phyloP scores from a whole-genome alignment of 2,113 vertebrate genomes.

The Henicopernis longicauda region DNA sequence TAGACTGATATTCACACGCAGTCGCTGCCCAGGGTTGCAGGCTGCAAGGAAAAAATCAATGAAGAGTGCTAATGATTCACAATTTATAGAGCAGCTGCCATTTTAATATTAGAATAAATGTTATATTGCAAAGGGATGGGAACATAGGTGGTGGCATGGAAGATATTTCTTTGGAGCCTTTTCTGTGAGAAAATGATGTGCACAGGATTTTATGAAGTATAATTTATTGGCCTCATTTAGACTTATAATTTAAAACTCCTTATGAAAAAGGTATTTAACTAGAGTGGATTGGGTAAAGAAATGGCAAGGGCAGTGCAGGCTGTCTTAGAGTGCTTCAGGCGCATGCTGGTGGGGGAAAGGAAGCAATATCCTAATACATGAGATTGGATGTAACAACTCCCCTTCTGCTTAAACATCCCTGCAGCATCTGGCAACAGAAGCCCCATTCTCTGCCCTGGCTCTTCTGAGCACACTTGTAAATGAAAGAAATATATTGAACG shows the following conservation, averaged over 20 bases:
- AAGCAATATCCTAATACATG: not conserved
- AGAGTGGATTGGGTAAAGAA: slow-evolving; percentile 53
- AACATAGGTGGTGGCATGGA: slow-evolving; percentile 69
- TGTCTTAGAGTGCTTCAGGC: not conserved
- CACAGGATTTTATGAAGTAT: slow-evolving; percentile 74
- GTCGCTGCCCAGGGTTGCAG: slow-evolving; percentile 46
- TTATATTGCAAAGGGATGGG: slow-evolving; percentile 71
- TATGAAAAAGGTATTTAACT: slow-evolving; percentile 75
- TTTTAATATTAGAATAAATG: slow-evolving; percentile 91
- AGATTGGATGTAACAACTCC: not conserved
- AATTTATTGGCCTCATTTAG: slow-evolving; percentile 82
- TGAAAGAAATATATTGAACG: not conserved
- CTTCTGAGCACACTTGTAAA: not conserved
- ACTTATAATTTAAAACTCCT: slow-evolving; percentile 78
- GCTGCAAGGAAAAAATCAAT: slow-evolving; percentile 79
- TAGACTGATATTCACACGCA: slow-evolving; percentile 79
- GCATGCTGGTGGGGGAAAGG: not conserved
- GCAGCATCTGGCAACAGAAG: not conserved
- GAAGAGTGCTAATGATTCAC: slow-evolving; percentile 82
- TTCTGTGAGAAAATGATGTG: slow-evolving; percentile 76
- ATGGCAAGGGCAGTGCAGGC: slow-evolving; percentile 1
- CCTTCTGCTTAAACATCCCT: not conserved
- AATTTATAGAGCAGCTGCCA: slow-evolving; percentile 89
- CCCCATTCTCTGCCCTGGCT: not conserved
- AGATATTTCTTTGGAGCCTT: slow-evolving; percentile 79